These are phyloP conservation scores for Proteles cristata DNA, from an alignment of 2,113 vertebrate species.

Conservation along the genomic window DNA sequence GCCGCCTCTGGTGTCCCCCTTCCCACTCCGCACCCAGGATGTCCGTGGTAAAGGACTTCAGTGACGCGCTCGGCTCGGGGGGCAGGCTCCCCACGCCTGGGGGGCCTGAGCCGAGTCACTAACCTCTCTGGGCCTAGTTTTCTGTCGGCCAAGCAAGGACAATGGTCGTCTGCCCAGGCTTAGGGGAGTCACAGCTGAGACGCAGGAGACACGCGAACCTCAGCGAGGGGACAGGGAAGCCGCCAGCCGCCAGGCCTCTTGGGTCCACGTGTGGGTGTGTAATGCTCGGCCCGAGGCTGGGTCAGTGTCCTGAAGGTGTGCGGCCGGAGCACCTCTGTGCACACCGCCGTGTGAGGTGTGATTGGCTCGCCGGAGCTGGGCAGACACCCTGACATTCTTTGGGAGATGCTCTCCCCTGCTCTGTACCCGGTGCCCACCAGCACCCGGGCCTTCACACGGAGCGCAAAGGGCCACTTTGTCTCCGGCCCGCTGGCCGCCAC, in stretches of 20 bases:
- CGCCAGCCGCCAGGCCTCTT: background rate
- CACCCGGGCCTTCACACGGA: background rate
- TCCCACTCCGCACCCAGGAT: accelerated
- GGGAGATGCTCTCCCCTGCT: accelerated
- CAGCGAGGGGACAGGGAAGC: accelerated
- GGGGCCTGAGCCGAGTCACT: no score
- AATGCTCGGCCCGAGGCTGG: accelerated
- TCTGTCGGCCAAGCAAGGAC: no score
- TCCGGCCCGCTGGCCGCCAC: background rate
- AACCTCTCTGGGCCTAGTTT: background rate
- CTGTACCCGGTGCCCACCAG: accelerated
- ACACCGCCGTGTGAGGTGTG: accelerated
- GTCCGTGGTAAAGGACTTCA: accelerated
- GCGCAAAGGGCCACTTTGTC: background rate
- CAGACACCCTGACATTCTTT: accelerated
- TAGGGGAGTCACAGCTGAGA: accelerated
- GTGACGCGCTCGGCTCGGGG: accelerated
- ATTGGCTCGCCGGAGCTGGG: accelerated
- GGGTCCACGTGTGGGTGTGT: accelerated
- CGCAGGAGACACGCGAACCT: accelerated
- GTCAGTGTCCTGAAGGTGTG: accelerated
- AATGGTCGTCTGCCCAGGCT: no score
- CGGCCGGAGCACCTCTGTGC: accelerated
- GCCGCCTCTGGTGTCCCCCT: accelerated
- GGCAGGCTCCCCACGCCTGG: background rate